Evolutionary conservation across 2,888 invertebrate genomes (phyloP), one percentile per base, ranked within the genome.

Genomic region (Ichneumoninae sp.): DNA sequence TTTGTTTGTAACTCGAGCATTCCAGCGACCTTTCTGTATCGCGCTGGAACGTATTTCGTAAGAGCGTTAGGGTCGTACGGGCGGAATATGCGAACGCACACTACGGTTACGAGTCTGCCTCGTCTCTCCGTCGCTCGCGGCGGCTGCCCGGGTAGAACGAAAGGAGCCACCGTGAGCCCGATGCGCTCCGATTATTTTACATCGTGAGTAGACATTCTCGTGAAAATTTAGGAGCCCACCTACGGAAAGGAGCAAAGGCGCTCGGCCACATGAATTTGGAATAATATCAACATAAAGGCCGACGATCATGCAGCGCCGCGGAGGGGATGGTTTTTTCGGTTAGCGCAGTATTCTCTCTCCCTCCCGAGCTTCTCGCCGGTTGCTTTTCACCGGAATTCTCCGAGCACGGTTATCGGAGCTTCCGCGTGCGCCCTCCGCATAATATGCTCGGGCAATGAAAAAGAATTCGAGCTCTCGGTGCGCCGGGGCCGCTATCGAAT

Each of bases 241-340:
- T 65, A 47, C 44, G 44, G 3, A 16, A 47, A 47, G 60, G 78
- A 33, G 52, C 30, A 44, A 40, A 36, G 60, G 60, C 57, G 75
- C 78, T 84, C 68, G 80, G 82, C 76, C 81, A 80, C 86, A 87
- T 87, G 86, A 87, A 87, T 87, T 84, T 77, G 76, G 86, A 82
- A 86, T 88, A 86, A 85, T 84, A 86, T 87, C 83, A 86, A 87
- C 84, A 87, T 87, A 87, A 87, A 87, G 82, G 83, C 81, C 80
- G 86, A 87, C 74, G 83, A 83, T 86, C 84, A 83, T 82, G 77
- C 75, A 79, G 72, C 70, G 36, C 83, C 74, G 60, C 74, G 33
- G 62, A 68, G 44, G 50, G 22, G 68, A 69, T 54, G 54, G 68
- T 33, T 16, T 70, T 47, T 70, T 70, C 62, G 72, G 76, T 69